Conservation (phyloP, 2,888 invertebrate species). For the Lasioglossum oenotherae region DNA sequence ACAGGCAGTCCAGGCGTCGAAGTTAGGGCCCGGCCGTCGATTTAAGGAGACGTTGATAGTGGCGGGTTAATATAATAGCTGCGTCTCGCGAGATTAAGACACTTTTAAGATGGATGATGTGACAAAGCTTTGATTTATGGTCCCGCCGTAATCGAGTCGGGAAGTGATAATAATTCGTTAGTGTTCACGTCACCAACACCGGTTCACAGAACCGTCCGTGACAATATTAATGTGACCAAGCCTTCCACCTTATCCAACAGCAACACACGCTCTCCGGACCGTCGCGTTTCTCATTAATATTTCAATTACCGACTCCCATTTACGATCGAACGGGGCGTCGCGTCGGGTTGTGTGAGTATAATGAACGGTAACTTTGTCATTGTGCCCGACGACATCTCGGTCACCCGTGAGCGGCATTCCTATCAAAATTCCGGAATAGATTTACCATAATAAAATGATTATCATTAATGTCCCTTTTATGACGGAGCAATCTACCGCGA, state of each 20-base stretch:
- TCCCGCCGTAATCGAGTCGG: constrained; percentile 49
- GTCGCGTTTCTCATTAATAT: constrained; percentile 68
- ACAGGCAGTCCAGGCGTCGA: neutral
- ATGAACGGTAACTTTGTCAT: constrained; percentile 49
- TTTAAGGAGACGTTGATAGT: constrained; percentile 24
- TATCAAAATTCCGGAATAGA: constrained; percentile 51
- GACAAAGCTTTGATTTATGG: constrained; percentile 66
- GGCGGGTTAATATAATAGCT: constrained; percentile 52
- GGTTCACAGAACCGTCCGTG: constrained; percentile 52
- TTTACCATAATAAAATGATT: constrained; percentile 44
- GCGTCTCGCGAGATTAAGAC: constrained; percentile 49
- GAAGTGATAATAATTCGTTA: constrained; percentile 64
- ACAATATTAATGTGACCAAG: constrained; percentile 60
- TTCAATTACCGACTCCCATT: constrained; percentile 67
- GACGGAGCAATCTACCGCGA: constrained; percentile 25
- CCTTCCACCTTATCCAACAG: constrained; percentile 54
- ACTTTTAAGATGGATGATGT: constrained; percentile 59
- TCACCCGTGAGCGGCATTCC: constrained; percentile 23
- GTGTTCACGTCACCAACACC: constrained; percentile 30
- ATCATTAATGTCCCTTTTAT: constrained; percentile 32
- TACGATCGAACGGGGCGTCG: constrained; percentile 48
- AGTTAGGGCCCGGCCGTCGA: constrained; percentile 9
- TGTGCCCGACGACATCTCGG: constrained; percentile 41
- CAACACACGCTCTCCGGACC: constrained; percentile 16
- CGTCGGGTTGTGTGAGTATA: constrained; percentile 21